A percentile compares a stretch with the other conserved stretches of the same genome.
Evolutionary conservation across 1,140 invertebrate genomes (phyloP).

Genomic region (Euschistus heros): DNA sequence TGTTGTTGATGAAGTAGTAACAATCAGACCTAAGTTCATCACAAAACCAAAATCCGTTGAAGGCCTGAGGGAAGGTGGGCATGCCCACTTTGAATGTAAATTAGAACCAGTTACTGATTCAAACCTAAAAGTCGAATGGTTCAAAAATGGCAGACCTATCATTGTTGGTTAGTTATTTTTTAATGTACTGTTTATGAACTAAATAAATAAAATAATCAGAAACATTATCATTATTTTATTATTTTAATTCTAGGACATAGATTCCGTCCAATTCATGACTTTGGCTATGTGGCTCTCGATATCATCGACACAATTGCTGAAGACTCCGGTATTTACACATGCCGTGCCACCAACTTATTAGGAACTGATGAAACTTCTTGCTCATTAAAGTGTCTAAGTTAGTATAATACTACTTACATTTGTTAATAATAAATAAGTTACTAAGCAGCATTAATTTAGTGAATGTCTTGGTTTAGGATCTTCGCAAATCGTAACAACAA

Average conservation of each 20-base stretch:
- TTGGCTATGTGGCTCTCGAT: constrained; percentile 87
- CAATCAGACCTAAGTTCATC: constrained; percentile 69
- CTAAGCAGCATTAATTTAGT: not conserved
- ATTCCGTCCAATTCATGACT: constrained; percentile 89
- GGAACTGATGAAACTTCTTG: constrained; percentile 77
- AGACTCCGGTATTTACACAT: constrained; percentile 89
- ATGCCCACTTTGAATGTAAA: constrained; percentile 96
- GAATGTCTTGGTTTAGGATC: constrained; percentile 31
- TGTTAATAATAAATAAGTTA: not conserved
- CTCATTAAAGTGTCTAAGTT: constrained; percentile 55
- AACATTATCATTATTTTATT: constrained; percentile 20
- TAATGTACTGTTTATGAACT: constrained; percentile 1
- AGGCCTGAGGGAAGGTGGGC: constrained; percentile 70
- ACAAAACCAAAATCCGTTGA: constrained; percentile 75
- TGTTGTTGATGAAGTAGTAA: constrained; percentile 70
- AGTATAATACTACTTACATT: constrained; percentile 6
- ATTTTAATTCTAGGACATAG: constrained; percentile 52
- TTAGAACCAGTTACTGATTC: constrained; percentile 91
- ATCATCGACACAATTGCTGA: constrained; percentile 85
- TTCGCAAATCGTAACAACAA: constrained; percentile 66
- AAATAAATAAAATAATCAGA: constrained; percentile 10
- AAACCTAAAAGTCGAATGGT: constrained; percentile 89
- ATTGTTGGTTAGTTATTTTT: constrained; percentile 50
- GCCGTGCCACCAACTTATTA: constrained; percentile 77
- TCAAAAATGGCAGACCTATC: constrained; percentile 77